Conservation (phyloP, 2,888 invertebrate species). For the Diachrysia chrysitis region DNA sequence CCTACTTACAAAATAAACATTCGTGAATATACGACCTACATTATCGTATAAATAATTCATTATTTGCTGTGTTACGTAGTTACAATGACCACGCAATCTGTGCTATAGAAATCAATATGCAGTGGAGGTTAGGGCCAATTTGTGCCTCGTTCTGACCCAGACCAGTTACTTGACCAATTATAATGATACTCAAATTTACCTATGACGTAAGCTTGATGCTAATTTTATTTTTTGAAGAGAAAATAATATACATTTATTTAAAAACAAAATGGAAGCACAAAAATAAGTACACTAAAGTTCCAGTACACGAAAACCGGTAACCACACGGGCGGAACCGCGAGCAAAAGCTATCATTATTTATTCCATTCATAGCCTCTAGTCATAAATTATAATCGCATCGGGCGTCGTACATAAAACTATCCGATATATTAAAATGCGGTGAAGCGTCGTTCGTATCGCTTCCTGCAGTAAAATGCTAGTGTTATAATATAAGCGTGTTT, state of each 20-base stretch:
- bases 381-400: conserved; percentile 2
- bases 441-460: conserved; percentile 4
- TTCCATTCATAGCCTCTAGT: background rate
- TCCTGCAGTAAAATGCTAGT: background rate
- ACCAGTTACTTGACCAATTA: conserved; percentile 13
- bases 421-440: conserved; percentile 1
- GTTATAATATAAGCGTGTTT: background rate
- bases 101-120: conserved; percentile 59
- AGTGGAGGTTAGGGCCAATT: conserved; percentile 40
- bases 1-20: background rate
- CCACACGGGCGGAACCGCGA: background rate
- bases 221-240: no score
- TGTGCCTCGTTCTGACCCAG: conserved; percentile 46
- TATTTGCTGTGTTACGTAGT: conserved; percentile 26
- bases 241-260: no score
- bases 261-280: no score
- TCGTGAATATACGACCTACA: conserved; percentile 27
- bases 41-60: conserved; percentile 53
- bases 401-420: conserved; percentile 2
- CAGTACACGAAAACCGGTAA: background rate
- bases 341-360: background rate
- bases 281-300: background rate
- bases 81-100: conserved; percentile 44
- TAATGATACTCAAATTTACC: no score
- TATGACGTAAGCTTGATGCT: no score